phyloP scores from a whole-genome alignment of 2,888 invertebrate genomes.

The Cepaea hortensis region DNA sequence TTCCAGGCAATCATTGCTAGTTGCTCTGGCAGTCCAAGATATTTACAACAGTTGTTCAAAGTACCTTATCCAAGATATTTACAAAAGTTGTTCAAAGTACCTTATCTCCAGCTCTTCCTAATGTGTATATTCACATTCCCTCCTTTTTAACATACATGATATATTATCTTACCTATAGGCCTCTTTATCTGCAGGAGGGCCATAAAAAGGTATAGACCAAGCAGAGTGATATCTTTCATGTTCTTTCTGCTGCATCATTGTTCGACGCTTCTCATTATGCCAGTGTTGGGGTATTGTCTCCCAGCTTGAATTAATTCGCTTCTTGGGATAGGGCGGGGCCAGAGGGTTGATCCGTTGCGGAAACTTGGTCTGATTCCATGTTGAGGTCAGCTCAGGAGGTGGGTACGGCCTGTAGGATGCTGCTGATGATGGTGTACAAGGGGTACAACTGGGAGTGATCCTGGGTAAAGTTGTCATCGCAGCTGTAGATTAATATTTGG shows the following conservation, averaged over 20 bases:
- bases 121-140: no score
- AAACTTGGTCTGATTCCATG: constrained; percentile 63
- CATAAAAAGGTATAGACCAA: constrained; percentile 74
- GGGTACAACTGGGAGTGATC: constrained; percentile 63
- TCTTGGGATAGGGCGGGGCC: constrained; percentile 67
- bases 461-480: constrained; percentile 64
- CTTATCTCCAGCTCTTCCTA: no score
- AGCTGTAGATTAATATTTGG: background rate
- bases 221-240: constrained; percentile 74
- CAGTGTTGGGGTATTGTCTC: constrained; percentile 72
- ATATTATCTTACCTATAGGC: constrained; percentile 67
- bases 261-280: constrained; percentile 71
- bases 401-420: constrained; percentile 65
- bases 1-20: no score
- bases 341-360: constrained; percentile 70
- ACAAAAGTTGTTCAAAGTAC: no score
- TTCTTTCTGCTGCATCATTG: constrained; percentile 72
- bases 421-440: constrained; percentile 50
- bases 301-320: constrained; percentile 69
- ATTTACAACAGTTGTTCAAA: no score
- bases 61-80: no score
- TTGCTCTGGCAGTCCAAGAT: no score
- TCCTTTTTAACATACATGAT: no score
- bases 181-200: constrained; percentile 72
- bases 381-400: constrained; percentile 66